Evolutionary conservation across 2,888 invertebrate species (phyloP).

Genomic region (Eristalinus sepulchralis): DNA sequence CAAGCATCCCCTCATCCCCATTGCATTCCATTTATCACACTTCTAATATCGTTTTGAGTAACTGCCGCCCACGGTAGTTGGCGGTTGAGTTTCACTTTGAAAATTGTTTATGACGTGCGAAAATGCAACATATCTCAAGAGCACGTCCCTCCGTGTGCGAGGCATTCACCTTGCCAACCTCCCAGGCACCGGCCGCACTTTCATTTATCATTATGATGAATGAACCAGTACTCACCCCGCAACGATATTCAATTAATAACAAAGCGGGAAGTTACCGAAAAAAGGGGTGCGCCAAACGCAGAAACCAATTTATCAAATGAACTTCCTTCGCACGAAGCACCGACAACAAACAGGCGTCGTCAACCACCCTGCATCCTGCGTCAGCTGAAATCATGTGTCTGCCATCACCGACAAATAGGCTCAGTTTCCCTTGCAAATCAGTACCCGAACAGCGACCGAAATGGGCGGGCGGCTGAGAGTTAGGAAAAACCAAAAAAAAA

Average conservation of each 20-base stretch:
- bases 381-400: constrained; percentile 36
- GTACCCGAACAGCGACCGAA: constrained; percentile 4
- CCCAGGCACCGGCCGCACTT: too few relatives aligned
- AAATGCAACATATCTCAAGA: background rate
- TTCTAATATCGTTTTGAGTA: background rate
- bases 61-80: too few relatives aligned
- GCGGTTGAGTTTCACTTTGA: background rate
- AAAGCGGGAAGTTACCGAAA: background rate
- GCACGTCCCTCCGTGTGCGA: background rate
- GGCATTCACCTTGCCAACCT: constrained; percentile 6
- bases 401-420: constrained; percentile 1
- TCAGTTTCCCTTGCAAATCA: constrained; percentile 38
- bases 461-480: background rate
- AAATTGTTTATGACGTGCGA: background rate
- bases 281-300: background rate
- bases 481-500: background rate
- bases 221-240: constrained; percentile 30
- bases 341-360: background rate
- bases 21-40: background rate
- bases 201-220: constrained; percentile 68
- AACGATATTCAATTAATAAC: constrained; percentile 45
- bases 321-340: background rate
- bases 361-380: constrained; percentile 4
- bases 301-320: constrained; percentile 56
- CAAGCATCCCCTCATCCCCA: background rate